Evolutionary conservation across 2,113 vertebrate species (phyloP).

Genomic region (Chionomys nivalis): DNA sequence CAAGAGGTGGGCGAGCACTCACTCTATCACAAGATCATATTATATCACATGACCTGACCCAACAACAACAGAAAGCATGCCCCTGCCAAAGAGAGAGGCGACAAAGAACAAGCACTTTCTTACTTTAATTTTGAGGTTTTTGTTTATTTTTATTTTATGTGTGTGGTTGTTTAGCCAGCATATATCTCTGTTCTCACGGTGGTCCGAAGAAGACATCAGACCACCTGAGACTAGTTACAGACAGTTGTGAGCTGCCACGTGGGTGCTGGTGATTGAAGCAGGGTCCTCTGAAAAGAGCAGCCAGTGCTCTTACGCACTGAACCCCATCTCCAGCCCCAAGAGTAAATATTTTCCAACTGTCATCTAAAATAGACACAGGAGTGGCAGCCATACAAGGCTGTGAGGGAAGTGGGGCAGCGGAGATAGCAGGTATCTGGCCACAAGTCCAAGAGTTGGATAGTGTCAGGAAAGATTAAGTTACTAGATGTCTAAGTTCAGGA

Average conservation of each 20-base stretch:
- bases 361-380: neutral
- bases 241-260: neutral
- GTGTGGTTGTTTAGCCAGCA: neutral
- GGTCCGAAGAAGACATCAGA: neutral
- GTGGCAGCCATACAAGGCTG: neutral
- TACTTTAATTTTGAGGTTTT: neutral
- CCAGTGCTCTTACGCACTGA: neutral
- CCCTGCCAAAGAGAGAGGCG: neutral
- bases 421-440: neutral
- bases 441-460: neutral
- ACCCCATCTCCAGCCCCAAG: neutral
- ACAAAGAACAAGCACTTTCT: neutral
- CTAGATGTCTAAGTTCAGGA: neutral
- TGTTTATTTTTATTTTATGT: neutral
- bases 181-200: neutral
- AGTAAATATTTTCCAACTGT: neutral
- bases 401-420: neutral
- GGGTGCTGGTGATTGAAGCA: neutral
- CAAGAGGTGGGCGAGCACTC: neutral
- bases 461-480: neutral
- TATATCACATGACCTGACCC: neutral
- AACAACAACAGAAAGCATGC: neutral
- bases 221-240: neutral
- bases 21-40: neutral
- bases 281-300: neutral